phyloP scores from a whole-genome alignment of 2,113 vertebrate species.

The Sciurus niger region DNA sequence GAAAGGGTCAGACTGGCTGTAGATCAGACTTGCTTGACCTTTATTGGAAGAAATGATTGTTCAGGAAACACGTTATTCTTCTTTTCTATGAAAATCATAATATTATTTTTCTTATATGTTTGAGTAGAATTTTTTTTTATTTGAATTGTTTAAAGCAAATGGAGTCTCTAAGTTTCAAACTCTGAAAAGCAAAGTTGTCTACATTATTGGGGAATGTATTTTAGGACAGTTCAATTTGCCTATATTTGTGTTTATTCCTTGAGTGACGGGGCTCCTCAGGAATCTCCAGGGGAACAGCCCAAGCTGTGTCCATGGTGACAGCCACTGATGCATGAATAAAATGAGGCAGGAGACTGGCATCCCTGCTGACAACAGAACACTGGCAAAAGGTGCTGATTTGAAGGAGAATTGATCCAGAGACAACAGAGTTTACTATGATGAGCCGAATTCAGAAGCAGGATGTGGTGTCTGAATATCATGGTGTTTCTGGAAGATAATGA shows the following conservation, averaged over 20 bases:
- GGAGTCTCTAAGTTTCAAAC: background rate
- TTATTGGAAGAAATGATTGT: conserved; percentile 34
- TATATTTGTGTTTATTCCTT: background rate
- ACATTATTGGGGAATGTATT: background rate
- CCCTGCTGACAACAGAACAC: fast-evolving
- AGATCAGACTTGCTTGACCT: background rate
- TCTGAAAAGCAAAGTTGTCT: background rate
- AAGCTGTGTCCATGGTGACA: background rate
- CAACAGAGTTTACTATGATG: background rate
- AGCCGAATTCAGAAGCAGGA: background rate
- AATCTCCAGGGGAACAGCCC: background rate
- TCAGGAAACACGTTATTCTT: background rate
- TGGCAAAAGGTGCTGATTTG: background rate
- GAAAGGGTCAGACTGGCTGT: background rate
- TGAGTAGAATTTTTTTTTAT: background rate
- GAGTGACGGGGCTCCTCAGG: background rate
- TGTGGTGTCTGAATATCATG: background rate
- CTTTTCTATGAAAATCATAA: background rate
- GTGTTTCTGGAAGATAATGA: background rate
- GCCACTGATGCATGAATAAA: fast-evolving
- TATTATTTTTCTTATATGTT: background rate
- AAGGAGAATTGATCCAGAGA: background rate
- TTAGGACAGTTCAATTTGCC: background rate
- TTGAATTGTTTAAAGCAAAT: background rate
- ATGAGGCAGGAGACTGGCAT: background rate